Conservation (phyloP, 1,140 invertebrate genomes). For the Zophobas morio region DNA sequence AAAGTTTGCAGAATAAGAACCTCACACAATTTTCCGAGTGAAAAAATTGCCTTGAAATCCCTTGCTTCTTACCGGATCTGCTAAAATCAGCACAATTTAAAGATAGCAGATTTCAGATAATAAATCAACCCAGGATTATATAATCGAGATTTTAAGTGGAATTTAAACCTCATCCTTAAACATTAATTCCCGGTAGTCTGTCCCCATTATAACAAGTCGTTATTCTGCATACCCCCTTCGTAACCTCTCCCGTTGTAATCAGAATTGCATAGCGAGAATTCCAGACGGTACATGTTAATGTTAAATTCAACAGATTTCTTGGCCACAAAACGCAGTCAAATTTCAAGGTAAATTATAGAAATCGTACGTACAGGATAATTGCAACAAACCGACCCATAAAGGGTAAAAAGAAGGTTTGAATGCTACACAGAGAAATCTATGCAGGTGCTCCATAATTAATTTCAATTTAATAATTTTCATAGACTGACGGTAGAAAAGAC, state of each 20-base stretch:
- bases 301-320: not conserved
- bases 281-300: constrained; percentile 5
- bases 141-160: constrained; percentile 5
- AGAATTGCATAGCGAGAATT: constrained; percentile 14
- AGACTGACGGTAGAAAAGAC: no score
- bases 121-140: constrained; percentile 7
- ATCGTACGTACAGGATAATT: no score
- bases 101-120: constrained; percentile 9
- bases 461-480: no score
- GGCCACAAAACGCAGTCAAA: no score
- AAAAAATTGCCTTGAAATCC: no score
- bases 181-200: constrained; percentile 19
- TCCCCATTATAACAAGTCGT: constrained; percentile 21
- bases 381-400: not conserved
- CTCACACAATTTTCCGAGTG: no score
- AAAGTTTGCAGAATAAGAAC: no score
- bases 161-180: constrained; percentile 10
- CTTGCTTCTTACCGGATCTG: not conserved
- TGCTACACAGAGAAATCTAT: no score
- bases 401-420: no score
- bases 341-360: no score
- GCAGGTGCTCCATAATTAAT: no score
- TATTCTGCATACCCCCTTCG: constrained; percentile 13
- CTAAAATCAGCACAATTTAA: constrained; percentile 3
- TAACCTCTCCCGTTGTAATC: constrained; percentile 1